A percentile compares a stretch with the other conserved stretches of the same genome.
Conservation (phyloP, 2,797 vertebrate genomes). For the Lutra lutra region DNA sequence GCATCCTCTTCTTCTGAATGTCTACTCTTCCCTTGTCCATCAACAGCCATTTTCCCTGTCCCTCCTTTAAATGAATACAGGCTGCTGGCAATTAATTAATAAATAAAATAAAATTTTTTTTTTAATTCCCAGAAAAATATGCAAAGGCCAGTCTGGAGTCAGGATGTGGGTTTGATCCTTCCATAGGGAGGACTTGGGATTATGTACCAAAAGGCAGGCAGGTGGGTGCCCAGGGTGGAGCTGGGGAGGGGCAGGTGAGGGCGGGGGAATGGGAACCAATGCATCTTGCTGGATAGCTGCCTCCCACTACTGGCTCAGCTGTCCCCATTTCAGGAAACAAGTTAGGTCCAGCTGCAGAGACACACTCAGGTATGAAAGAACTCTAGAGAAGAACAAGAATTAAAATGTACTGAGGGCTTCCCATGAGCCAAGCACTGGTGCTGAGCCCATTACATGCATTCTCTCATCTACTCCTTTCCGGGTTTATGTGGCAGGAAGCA, state of each 20-base stretch:
- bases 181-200: background rate
- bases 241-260: background rate
- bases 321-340: constrained; percentile 60
- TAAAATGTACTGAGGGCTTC: background rate
- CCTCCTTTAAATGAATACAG: background rate
- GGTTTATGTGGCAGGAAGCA: background rate
- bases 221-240: constrained; percentile 39
- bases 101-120: no score
- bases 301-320: constrained; percentile 51
- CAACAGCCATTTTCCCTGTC: background rate
- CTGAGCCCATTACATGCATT: rapidly evolving
- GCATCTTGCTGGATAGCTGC: constrained; percentile 66
- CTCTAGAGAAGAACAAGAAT: background rate
- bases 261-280: background rate
- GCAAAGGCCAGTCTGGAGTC: background rate
- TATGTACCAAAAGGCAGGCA: background rate
- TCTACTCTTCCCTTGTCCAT: background rate
- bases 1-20: background rate
- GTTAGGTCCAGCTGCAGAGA: constrained; percentile 33
- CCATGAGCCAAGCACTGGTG: rapidly evolving
- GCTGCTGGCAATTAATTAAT: background rate
- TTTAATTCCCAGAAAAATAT: background rate
- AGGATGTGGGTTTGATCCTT: background rate
- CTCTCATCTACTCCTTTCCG: background rate
- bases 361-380: background rate